Base-by-base conservation (phyloP, 2,797 vertebrate genomes). In the Meriones psammophilus region DNA sequence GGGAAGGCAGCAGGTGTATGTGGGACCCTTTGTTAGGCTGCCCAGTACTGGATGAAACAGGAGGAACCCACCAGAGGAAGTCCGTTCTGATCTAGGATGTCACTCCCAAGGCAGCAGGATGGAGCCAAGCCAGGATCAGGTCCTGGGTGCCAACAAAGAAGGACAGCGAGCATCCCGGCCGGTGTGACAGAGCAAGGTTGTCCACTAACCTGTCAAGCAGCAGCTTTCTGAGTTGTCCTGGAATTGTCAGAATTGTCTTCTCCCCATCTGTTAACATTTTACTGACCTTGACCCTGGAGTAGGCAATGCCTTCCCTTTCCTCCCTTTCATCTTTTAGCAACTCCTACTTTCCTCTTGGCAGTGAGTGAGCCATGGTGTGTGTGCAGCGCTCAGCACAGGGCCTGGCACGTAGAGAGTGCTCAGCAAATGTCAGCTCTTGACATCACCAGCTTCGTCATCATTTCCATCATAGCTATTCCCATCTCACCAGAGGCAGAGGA, bases 51-150 rank as follows among this genome's bases (percentile, higher is more conserved):
- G 56, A 28, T 13, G 24, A 78, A 36, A 77, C 71, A 66, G 86
- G 39, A 96, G 91, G 87, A 68, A n/a, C n/a, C 54, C 66, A 30
- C 60, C 58, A 78, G 39, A 92, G 60, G 92, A 91, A 94, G 58
- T 50, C 26, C 39, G 33, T 68, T 58, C 68, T 58, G 71, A 1
- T 94, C 76, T 0, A 4, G 64, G 18, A 54, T 9, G 14, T 71
- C 83, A 36, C 14, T 91, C 36, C 76, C 39, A 77, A 54, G 50
- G 20, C 54, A 77, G 64, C 58, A 24, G 9, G 50, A 71, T 60
- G 10, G 62, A 74, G 66, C 62, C 62, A 62, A 36, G 42, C 66
- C 64, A 36, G 36, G 69, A 62, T 39, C 71, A 36, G 81, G 30
- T 28, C 18, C 30, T 42, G 42, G 30, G 56, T 60, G 20, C 86